Conservation (phyloP, 2,797 vertebrate species). For the Eidolon dupreanum region DNA sequence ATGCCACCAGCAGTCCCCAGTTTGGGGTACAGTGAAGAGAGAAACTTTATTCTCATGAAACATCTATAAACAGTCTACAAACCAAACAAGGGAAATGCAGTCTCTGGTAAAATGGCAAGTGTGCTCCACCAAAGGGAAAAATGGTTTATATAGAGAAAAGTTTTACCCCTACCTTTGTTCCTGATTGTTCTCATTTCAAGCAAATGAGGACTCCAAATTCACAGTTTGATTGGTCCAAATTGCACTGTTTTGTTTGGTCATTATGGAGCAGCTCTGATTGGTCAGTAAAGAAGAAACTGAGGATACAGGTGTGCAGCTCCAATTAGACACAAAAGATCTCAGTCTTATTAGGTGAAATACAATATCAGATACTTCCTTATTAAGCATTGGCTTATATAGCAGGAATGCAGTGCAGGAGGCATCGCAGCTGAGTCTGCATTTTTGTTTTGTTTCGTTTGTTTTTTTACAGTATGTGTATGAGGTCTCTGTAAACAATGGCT, state of each 20-base stretch:
- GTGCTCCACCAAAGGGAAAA: not conserved
- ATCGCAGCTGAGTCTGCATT: not conserved
- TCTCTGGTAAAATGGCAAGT: not conserved
- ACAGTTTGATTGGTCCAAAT: not conserved
- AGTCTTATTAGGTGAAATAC: not conserved
- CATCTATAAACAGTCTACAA: not conserved
- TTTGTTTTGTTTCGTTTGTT: too few relatives aligned
- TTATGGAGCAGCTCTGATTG: not conserved
- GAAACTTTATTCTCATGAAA: not conserved
- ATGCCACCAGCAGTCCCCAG: not conserved
- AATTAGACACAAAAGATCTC: not conserved
- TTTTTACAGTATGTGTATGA: not conserved
- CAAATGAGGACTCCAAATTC: not conserved
- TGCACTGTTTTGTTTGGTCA: not conserved
- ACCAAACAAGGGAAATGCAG: too few relatives aligned
- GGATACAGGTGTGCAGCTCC: not conserved
- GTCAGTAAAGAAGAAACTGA: not conserved
- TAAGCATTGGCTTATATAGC: not conserved
- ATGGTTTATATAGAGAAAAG: not conserved
- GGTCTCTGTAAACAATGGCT: not conserved
- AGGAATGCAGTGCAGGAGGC: not conserved
- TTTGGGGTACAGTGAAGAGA: not conserved
- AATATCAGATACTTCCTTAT: not conserved
- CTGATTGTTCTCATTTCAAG: too few relatives aligned
- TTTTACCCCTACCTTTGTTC: too few relatives aligned